phyloP scores from a whole-genome alignment of 2,113 vertebrate species.

The Nematolebias whitei region DNA sequence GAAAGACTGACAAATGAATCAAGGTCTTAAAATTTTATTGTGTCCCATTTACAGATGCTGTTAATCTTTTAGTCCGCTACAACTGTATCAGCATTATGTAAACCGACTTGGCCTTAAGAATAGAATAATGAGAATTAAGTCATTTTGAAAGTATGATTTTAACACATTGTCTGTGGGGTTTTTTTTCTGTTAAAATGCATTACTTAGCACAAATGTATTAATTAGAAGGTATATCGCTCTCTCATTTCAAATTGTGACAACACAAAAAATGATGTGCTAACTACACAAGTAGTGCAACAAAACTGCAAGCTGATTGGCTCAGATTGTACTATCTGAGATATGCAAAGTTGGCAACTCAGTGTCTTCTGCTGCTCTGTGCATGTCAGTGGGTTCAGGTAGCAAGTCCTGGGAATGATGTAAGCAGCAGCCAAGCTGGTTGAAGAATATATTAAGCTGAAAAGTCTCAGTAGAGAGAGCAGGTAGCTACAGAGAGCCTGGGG shows the following conservation, averaged over 20 bases:
- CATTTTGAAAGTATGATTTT: not conserved
- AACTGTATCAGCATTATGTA: not conserved
- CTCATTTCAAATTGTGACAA: too few relatives aligned
- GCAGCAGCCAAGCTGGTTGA: not conserved
- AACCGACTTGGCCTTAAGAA: conserved; percentile 1
- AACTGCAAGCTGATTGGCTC: not conserved
- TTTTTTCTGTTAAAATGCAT: not conserved
- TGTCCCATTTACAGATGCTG: conserved; percentile 25
- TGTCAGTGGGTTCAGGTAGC: not conserved
- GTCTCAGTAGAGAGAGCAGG: not conserved
- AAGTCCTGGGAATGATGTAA: not conserved
- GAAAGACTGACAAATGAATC: conserved; percentile 59
- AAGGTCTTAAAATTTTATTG: conserved; percentile 27
- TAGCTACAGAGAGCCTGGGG: not conserved
- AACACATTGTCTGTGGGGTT: not conserved
- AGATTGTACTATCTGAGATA: not conserved
- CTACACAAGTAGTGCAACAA: too few relatives aligned
- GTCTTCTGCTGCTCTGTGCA: not conserved
- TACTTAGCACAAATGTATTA: not conserved
- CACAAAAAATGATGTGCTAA: too few relatives aligned
- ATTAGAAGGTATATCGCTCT: not conserved
- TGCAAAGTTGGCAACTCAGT: not conserved
- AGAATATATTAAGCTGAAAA: not conserved
- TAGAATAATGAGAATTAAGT: not conserved
- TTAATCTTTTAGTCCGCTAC: conserved; percentile 15